Evolutionary conservation across 2,888 invertebrate genomes (phyloP).

Genomic region (Acutogordius australiensis): DNA sequence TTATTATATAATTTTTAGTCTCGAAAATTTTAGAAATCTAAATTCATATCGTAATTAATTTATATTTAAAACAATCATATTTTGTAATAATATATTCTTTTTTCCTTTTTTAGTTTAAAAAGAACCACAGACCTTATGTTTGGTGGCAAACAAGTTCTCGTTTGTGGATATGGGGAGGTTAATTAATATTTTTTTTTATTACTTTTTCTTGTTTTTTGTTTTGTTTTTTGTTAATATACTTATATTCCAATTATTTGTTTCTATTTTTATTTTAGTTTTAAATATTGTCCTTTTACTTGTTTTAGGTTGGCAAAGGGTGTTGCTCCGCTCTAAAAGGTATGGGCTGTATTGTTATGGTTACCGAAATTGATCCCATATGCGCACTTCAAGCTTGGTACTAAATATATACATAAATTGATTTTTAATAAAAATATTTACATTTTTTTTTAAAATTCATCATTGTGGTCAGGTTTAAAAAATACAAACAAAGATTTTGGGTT

Average conservation of each 20-base stretch:
- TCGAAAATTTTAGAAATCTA: too few relatives aligned
- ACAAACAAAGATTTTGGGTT: too few relatives aligned
- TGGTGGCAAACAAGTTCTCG: constrained; percentile 74
- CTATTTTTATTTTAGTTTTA: background rate
- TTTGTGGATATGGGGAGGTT: constrained; percentile 72
- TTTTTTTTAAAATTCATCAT: too few relatives aligned
- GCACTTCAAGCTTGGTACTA: constrained; percentile 54
- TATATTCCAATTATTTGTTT: too few relatives aligned
- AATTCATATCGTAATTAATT: too few relatives aligned
- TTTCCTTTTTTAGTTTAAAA: constrained; percentile 33
- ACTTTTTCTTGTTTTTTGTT: too few relatives aligned
- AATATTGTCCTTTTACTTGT: background rate
- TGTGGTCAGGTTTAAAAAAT: too few relatives aligned
- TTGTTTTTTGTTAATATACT: constrained; percentile 6
- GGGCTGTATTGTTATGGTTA: constrained; percentile 64
- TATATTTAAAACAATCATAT: too few relatives aligned
- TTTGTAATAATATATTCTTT: constrained; percentile 8
- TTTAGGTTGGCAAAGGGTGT: constrained; percentile 61
- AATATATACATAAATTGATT: too few relatives aligned
- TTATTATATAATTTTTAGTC: too few relatives aligned
- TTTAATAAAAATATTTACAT: too few relatives aligned
- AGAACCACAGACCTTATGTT: constrained; percentile 83
- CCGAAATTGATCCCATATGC: constrained; percentile 90
- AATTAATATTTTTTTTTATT: background rate
- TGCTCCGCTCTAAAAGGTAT: constrained; percentile 72